Conservation (phyloP, 2,113 vertebrate species). For the Corvus cornix region DNA sequence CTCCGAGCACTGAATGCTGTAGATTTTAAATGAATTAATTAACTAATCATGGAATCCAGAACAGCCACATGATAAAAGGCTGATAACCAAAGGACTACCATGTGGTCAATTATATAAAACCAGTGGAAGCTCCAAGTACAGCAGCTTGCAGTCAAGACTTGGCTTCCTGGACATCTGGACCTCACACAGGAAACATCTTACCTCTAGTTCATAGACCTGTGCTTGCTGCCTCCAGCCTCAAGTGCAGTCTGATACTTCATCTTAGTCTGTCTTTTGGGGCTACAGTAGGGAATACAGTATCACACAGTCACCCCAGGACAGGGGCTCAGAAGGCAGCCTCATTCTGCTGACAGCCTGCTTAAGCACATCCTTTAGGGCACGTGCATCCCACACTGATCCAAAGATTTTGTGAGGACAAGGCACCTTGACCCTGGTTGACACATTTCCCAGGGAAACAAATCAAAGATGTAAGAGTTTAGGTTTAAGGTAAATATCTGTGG, state of each 20-base stretch:
- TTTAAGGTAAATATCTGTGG: background rate
- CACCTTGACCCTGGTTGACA: background rate
- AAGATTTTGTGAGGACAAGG: background rate
- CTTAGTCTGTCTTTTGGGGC: background rate
- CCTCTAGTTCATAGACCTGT: background rate
- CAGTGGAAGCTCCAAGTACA: background rate
- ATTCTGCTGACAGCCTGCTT: background rate
- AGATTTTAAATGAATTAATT: background rate
- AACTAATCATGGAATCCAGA: background rate
- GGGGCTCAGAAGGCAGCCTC: background rate
- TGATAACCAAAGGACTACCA: background rate
- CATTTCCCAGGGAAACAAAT: background rate
- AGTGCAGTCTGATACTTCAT: background rate
- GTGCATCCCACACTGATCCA: background rate
- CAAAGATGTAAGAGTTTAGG: background rate
- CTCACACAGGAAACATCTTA: background rate
- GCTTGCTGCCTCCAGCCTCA: background rate
- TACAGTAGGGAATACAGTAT: no score
- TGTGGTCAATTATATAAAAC: background rate
- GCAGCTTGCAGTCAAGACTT: background rate
- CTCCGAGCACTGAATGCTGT: background rate
- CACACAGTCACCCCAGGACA: no score
- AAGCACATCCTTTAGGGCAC: background rate
- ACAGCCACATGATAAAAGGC: background rate
- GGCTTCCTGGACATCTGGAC: background rate